These are phyloP conservation scores for Agelastica alni DNA, from an alignment of 2,888 invertebrate species.

Conservation along the genomic window DNA sequence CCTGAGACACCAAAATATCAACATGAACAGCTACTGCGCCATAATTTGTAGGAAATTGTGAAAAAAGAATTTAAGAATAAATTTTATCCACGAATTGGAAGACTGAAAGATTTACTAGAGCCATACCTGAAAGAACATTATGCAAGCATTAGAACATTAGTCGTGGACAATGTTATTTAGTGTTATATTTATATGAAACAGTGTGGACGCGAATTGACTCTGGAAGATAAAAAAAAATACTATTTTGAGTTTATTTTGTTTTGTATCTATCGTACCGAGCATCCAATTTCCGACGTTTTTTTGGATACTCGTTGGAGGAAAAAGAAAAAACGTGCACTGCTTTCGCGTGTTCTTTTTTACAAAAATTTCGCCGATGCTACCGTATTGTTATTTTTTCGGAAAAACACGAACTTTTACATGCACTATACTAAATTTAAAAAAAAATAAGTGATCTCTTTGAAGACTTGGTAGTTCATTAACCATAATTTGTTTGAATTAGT, in stretches of 20 bases:
- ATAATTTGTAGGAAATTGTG: constrained; percentile 20
- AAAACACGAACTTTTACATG: no score
- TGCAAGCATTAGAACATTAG: constrained; percentile 24
- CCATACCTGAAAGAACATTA: constrained; percentile 39
- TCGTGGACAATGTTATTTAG: constrained; percentile 30
- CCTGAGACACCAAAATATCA: constrained; percentile 29
- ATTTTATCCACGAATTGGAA: constrained; percentile 30
- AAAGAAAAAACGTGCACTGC: constrained; percentile 7
- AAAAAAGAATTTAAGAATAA: constrained; percentile 15
- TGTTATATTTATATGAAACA: constrained; percentile 19
- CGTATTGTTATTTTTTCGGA: no score
- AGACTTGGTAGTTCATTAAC: no score
- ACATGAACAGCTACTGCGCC: constrained; percentile 24
- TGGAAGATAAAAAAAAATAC: constrained; percentile 19
- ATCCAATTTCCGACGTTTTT: background rate
- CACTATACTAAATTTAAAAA: no score
- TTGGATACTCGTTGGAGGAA: background rate
- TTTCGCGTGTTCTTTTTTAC: background rate
- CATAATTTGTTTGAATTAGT: no score
- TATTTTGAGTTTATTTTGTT: no score
- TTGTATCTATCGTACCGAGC: no score
- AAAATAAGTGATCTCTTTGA: no score
- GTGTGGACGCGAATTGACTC: constrained; percentile 11
- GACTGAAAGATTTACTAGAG: constrained; percentile 42
- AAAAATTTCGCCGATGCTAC: no score